Base-by-base conservation (phyloP, 2,888 invertebrate species). In the Eupithecia tripunctaria region DNA sequence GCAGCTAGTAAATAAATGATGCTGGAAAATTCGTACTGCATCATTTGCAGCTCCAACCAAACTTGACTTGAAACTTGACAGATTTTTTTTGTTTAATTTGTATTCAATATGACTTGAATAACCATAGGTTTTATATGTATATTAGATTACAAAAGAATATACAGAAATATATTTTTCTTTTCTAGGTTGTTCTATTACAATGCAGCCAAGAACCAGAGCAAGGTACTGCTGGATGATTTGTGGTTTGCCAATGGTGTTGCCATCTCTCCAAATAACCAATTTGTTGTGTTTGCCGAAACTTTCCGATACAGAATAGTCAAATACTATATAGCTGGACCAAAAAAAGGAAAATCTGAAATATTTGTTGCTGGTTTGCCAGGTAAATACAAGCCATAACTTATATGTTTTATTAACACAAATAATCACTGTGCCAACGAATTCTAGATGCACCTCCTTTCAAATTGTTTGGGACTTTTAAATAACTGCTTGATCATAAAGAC, bases 181-280 rank as follows among this genome's bases (percentile, higher is more conserved):
- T 88, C 62, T 81, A 98, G 99, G 86, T 91, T 99, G 64, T 94
- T 99, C 72, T 96, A 96, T 84, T 98, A 97, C 88, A 96, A 98
- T 88, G 96, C 97, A 0, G 95, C 95, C 67, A 97, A 96, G 75
- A 97, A 97, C 84, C 95, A 95, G 78, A 97, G 97, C 84, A 96
- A 95, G 83, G 97, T 98, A 3, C 89, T 99, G 38, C 85, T 98
- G 1, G 96, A 97, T 76, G 95, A 97, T 65, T 84, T 99, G 0
- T 96, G 96, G 88, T 98, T 99, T 90, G 95, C 99, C 0, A 99
- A 99, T 90, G 99, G 99, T 21, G 89, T 99, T 32, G 96, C 95
- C 68, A 84, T 99, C 0, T 97, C 98, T 18, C 96, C 96, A 7
- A 96, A 98, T 83, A 97, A 97, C 86, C 96, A 97, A 74, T 98